Base-by-base conservation (phyloP, 1,140 invertebrate genomes). In the Drosophila rufa region DNA sequence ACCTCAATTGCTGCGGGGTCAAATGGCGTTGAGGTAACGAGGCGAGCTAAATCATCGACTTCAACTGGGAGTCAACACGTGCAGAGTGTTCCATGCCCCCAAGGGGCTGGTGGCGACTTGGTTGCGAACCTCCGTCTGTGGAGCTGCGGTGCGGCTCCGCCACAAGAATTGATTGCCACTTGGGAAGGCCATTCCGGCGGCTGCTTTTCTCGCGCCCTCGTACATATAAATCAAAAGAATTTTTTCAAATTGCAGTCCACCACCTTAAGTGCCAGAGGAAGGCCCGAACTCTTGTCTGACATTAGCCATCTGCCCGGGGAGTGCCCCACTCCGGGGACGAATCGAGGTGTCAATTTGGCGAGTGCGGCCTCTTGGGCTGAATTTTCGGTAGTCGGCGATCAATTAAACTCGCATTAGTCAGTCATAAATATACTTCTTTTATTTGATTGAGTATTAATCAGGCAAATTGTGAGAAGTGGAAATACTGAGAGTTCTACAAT, bases 161-260 rank as follows among this genome's bases (percentile, higher is more conserved):
- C 68, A 74, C 78, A 86, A 87, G 85, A 86, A 87, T 87, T 87
- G 83, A 87, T 89, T 87, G 84, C 84, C 83, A 87, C 84, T 87
- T 87, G 75, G 71, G 83, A 87, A 87, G 83, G 83, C 80, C 83
- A 75, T 67, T 83, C 74, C 66, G 67, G 53, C 45, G 67, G 53
- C 45, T 55, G 67, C 67, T 55, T 55, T 70, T 70, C 40, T 56
- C 40, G 40, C 64, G 68, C 48, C 71, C 78, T 75, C 64, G 50
- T 69, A 67, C 36, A 62, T 68, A 78, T 77, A 87, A 89, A 80
- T 84, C 84, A 84, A 78, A 78, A 87, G 84, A 87, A 85, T 85
- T 80, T 77, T 66, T 79, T 46, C 42, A 70, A 80, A 83, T 82
- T 80, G 68, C 76, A 62, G 66, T 33, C 69, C 55, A 70, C 78